Conservation (phyloP, 2,113 vertebrate species). For the Climacteris rufus region DNA sequence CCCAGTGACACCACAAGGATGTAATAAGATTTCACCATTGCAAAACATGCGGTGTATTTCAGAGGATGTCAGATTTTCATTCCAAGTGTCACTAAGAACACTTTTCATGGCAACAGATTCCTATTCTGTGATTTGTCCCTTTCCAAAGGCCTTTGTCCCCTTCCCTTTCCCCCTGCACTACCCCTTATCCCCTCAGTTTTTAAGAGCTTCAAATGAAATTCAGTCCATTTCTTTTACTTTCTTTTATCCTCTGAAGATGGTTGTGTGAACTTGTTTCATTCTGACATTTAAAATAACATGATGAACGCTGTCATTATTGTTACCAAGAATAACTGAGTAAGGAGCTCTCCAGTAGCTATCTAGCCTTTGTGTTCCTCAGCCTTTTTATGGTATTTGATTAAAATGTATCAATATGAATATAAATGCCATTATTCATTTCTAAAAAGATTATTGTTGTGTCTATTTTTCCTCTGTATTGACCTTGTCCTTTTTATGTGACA, state of each 20-base stretch:
- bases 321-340: background rate
- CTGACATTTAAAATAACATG: slow-evolving; percentile 22
- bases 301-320: slow-evolving; percentile 31
- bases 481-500: slow-evolving; percentile 12
- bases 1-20: background rate
- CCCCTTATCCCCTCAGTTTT: background rate
- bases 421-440: slow-evolving; percentile 39
- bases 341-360: background rate
- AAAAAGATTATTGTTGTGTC: slow-evolving; percentile 32
- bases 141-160: background rate
- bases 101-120: background rate
- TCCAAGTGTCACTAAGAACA: background rate
- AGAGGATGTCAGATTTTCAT: background rate
- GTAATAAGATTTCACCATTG: background rate
- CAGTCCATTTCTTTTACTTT: background rate
- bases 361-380: background rate
- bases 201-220: background rate
- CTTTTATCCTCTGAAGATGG: background rate
- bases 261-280: slow-evolving; percentile 19
- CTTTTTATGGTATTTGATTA: slow-evolving; percentile 25
- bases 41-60: background rate
- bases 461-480: slow-evolving; percentile 34
- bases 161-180: background rate
- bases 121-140: background rate
- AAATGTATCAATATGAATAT: slow-evolving; percentile 22